Conservation (phyloP, 2,888 invertebrate genomes). For the Ashinkailepas kermadecensis region DNA sequence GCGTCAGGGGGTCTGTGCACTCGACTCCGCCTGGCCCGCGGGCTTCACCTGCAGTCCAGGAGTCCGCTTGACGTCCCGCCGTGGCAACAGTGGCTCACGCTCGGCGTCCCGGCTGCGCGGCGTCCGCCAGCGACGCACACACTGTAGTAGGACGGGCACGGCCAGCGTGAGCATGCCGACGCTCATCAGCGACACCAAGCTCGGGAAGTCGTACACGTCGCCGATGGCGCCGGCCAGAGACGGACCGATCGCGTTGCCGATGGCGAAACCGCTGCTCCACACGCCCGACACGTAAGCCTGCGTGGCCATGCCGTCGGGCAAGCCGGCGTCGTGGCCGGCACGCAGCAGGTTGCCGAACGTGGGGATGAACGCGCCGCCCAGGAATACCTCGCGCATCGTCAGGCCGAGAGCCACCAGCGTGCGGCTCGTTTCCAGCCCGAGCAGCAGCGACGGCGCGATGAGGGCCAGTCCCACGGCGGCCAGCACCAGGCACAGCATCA, state of each 20-base stretch:
- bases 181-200: not conserved
- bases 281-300: slow-evolving; percentile 16
- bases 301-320: not conserved
- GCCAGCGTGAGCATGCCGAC: not conserved
- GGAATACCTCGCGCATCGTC: slow-evolving; percentile 16
- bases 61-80: too few species aligned
- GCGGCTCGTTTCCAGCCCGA: not conserved
- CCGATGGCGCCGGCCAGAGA: not conserved
- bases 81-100: too few species aligned
- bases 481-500: slow-evolving; percentile 1
- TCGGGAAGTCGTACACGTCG: slow-evolving; percentile 1
- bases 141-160: not conserved
- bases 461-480: not conserved
- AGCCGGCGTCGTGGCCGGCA: not conserved
- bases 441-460: not conserved
- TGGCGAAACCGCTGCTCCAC: not conserved
- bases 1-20: too few species aligned
- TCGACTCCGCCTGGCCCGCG: too few species aligned
- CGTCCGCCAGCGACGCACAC: not conserved
- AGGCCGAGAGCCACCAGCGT: slow-evolving; percentile 1
- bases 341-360: slow-evolving; percentile 15
- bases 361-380: slow-evolving; percentile 18
- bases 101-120: not conserved
- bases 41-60: too few species aligned
- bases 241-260: slow-evolving; percentile 6